Percentiles rank a stretch among this genome's conserved stretches.
These are phyloP conservation scores for Zaprionus inermis DNA, from an alignment of 1,140 invertebrate genomes.

Conservation along the genomic window DNA sequence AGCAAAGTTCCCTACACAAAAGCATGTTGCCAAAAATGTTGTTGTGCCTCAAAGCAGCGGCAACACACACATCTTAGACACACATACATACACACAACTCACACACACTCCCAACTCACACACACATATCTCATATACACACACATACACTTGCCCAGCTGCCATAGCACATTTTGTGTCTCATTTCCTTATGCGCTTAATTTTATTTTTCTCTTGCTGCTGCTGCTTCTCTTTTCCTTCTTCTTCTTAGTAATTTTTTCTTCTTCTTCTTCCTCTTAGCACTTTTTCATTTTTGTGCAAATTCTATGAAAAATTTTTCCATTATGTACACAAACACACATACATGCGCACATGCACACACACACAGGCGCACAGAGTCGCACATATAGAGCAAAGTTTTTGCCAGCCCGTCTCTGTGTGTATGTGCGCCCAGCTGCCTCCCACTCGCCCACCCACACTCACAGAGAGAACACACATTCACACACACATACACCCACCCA, in stretches of 20 bases:
- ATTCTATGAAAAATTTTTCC: conserved; percentile 84
- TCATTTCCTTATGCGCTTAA: conserved; percentile 81
- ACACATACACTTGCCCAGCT: conserved; percentile 20
- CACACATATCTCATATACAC: conserved; percentile 6
- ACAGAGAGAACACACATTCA: conserved; percentile 11
- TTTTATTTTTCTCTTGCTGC: conserved; percentile 73
- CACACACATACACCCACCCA: conserved; percentile 14
- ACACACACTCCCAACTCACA: conserved; percentile 20
- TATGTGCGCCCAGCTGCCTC: conserved; percentile 65
- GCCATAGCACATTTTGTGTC: conserved; percentile 66
- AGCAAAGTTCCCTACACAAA: conserved; percentile 57
- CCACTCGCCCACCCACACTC: conserved; percentile 23
- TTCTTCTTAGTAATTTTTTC: conserved; percentile 43
- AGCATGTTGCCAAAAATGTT: conserved; percentile 73
- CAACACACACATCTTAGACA: background rate
- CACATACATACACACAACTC: conserved; percentile 14
- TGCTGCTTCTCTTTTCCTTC: background rate
- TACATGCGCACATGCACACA: conserved; percentile 28
- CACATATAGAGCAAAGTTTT: conserved; percentile 58
- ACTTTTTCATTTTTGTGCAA: conserved; percentile 84
- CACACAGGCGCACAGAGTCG: conserved; percentile 11
- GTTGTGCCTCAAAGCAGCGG: background rate
- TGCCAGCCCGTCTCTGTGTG: conserved; percentile 52
- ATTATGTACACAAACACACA: conserved; percentile 76
- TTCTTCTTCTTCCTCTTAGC: conserved; percentile 44